These are phyloP conservation scores for Rhabdomys dilectus DNA, from an alignment of 2,113 vertebrate genomes.

Conservation along the genomic window DNA sequence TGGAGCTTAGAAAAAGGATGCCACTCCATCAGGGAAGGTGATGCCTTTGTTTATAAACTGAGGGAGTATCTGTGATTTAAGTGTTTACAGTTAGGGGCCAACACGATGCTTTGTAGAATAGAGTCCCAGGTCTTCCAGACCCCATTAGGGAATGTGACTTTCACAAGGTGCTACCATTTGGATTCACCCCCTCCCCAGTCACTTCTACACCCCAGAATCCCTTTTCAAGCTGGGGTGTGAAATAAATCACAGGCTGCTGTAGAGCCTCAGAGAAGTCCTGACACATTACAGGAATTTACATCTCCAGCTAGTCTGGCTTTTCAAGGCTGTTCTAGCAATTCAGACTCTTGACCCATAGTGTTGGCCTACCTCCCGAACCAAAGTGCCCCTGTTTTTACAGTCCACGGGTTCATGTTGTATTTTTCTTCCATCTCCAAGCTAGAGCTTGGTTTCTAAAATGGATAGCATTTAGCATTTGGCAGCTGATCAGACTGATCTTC, in stretches of 20 bases:
- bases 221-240: neutral
- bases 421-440: neutral
- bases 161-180: neutral
- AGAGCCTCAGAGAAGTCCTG: neutral
- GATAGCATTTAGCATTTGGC: neutral
- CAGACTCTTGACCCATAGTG: neutral
- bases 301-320: neutral
- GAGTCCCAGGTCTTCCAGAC: neutral
- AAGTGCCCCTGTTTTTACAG: neutral
- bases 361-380: neutral
- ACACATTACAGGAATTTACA: neutral
- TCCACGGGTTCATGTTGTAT: neutral
- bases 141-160: neutral
- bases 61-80: neutral
- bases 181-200: neutral
- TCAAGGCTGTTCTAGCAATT: neutral
- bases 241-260: neutral
- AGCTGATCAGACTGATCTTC: neutral
- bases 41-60: neutral
- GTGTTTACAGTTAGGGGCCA: neutral
- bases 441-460: neutral
- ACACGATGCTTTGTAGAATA: neutral
- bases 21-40: neutral
- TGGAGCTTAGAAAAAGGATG: neutral
- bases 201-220: neutral